Evolutionary conservation across 2,113 vertebrate species (phyloP).

Genomic region (Craseonycteris thonglongyai): DNA sequence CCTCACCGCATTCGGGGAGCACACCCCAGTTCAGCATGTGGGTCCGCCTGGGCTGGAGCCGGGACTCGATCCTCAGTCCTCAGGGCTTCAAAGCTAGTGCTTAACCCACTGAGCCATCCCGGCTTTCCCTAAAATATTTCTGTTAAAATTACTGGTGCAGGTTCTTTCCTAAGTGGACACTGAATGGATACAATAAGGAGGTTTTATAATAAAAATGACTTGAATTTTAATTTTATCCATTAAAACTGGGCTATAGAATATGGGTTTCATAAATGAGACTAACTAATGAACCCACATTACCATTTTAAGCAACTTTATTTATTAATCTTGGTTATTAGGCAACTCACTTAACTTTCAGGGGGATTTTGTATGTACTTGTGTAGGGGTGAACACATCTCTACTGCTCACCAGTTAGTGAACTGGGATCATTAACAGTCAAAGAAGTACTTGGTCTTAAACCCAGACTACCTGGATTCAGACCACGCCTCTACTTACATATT

Average conservation of each 20-base stretch:
- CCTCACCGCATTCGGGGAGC: no score
- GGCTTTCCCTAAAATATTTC: neutral
- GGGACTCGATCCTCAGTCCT: no score
- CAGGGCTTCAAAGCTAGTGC: no score
- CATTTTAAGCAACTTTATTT: slow-evolving; percentile 13
- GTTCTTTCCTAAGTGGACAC: neutral
- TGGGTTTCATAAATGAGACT: neutral
- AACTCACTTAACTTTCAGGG: neutral
- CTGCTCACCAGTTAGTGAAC: neutral
- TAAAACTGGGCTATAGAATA: neutral
- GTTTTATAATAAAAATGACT: neutral
- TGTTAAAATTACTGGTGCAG: neutral
- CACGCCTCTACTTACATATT: neutral
- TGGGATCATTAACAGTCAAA: neutral
- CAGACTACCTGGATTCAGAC: neutral
- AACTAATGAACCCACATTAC: neutral
- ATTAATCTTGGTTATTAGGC: neutral
- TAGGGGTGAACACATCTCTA: neutral
- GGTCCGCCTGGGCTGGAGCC: no score
- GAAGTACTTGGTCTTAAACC: neutral
- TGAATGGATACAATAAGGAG: neutral
- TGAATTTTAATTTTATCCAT: neutral
- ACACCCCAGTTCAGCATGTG: no score
- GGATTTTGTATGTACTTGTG: neutral
- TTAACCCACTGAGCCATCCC: no score